Conservation (phyloP, 1,140 invertebrate species). For the Pinna nobilis region DNA sequence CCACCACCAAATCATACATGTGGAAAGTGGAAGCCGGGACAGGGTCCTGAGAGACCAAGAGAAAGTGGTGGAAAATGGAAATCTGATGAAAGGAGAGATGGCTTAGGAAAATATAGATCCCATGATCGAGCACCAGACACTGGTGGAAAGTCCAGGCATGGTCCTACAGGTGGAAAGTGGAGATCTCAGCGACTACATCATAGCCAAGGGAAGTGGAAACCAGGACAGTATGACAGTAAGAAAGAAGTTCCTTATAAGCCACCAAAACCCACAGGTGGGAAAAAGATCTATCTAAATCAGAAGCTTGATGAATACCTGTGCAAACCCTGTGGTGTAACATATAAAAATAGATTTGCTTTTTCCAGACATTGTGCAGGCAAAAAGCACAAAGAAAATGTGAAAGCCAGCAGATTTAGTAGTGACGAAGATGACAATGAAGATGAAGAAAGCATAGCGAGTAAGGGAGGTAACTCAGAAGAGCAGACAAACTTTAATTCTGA, state of each 20-base stretch:
- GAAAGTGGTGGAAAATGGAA: conserved; percentile 77
- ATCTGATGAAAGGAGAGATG: conserved; percentile 45
- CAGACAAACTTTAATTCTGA: background rate
- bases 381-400: conserved; percentile 49
- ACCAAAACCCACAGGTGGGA: background rate
- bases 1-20: conserved; percentile 81
- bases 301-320: conserved; percentile 41
- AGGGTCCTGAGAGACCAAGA: conserved; percentile 74
- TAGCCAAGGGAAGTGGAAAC: conserved; percentile 46
- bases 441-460: conserved; percentile 1
- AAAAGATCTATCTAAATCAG: background rate
- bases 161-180: conserved; percentile 22
- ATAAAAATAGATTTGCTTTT: conserved; percentile 47
- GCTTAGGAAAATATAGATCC: no score
- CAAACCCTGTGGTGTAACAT: conserved; percentile 51
- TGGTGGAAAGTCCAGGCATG: conserved; percentile 81
- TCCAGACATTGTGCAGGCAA: conserved; percentile 50
- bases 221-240: conserved; percentile 26
- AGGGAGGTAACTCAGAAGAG: background rate
- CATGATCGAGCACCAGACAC: conserved; percentile 49
- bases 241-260: conserved; percentile 22
- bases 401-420: background rate
- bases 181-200: conserved; percentile 10
- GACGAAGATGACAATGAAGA: background rate
- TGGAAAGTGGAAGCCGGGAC: conserved; percentile 84